Base-by-base conservation (phyloP, 2,113 vertebrate genomes). In the Rhipidura dahli region DNA sequence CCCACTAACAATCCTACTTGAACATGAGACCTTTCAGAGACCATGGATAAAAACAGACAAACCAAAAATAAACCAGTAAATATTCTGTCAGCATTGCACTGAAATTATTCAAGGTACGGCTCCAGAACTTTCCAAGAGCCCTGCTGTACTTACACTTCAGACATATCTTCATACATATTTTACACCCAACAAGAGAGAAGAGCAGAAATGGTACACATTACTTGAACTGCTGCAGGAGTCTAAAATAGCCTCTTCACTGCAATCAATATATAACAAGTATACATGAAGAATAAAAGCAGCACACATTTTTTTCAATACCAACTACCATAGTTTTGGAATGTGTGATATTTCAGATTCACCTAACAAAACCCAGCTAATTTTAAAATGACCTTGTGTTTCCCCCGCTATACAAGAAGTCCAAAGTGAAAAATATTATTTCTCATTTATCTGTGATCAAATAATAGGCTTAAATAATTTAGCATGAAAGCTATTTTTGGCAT, bases 401-500 rank as follows among this genome's bases (percentile, higher is more conserved):
- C 66, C 20, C 30, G 42, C 50, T 53, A 42, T 4, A 60, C 5
- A 79, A 89, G 81, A 75, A 78, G 28, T 63, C 14, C 51, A 57
- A 86, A 77, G 44, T 18, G 9, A 35, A 89, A 93, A 94, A 57
- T 47, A 85, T 6, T 71, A 49, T 90, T 91, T 90, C 83, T 56
- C 51, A 65, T 71, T 64, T 88, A 56, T 82, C 65, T 93, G 15
- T 23, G 56, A 96, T 71, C 63, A 93, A 94, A 85, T 26, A 59
- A 63, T 54, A 44, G 4, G 17, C 54, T 90, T 94, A 71, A 90
- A 88, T 88, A 73, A 83, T 75, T 83, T 56, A 95, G 40, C 80
- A 59, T 56, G 76, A 87, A 91, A 89, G 72, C 72, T 97, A 95
- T 96, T 97, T 97, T 96, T 94, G 87, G 85, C 83, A 61, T 65